These are phyloP conservation scores for Xiphophorus couchianus DNA, from an alignment of 2,113 vertebrate genomes.

Conservation along the genomic window DNA sequence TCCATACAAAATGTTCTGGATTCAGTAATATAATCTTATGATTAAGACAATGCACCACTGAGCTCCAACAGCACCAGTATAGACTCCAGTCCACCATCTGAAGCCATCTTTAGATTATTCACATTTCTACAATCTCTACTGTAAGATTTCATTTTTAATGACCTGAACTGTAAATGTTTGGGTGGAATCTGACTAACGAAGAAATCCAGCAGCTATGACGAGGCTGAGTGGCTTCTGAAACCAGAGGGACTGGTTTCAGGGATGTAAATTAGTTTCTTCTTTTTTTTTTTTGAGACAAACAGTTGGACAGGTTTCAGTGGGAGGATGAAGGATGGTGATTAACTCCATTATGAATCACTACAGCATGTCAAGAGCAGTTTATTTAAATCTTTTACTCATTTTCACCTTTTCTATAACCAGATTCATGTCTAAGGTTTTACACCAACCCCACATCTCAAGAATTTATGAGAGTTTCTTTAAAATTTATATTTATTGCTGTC, in stretches of 20 bases:
- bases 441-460: no score
- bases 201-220: not conserved
- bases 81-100: not conserved
- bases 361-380: not conserved
- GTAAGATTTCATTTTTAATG: not conserved
- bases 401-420: not conserved
- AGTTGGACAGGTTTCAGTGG: slow-evolving; percentile 49
- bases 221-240: slow-evolving; percentile 11
- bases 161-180: not conserved
- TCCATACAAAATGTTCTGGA: no score
- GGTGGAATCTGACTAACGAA: not conserved
- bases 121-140: not conserved
- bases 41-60: no score
- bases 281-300: slow-evolving; percentile 7
- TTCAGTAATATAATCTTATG: no score
- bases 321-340: slow-evolving; percentile 16
- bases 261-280: not conserved
- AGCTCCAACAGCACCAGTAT: not conserved
- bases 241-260: slow-evolving; percentile 28
- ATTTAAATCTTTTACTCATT: not conserved
- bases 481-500: no score
- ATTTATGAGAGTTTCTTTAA: no score
- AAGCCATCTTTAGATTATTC: not conserved
- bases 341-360: slow-evolving; percentile 27
- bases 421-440: not conserved